These are phyloP conservation scores for Lysandra coridon DNA, from an alignment of 2,888 invertebrate genomes.

Conservation along the genomic window DNA sequence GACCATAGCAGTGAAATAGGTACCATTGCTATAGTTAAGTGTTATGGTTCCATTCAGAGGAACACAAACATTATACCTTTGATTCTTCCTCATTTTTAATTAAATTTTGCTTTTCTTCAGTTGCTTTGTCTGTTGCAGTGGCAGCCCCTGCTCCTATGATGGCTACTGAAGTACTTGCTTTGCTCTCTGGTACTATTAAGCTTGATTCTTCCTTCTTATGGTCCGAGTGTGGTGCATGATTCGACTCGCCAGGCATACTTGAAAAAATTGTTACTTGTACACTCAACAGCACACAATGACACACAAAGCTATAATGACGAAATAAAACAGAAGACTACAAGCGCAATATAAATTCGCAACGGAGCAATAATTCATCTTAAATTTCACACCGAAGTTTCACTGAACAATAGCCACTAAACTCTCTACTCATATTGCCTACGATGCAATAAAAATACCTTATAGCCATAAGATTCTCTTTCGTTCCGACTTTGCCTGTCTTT, in stretches of 20 bases:
- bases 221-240: slow-evolving; percentile 53
- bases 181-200: slow-evolving; percentile 53
- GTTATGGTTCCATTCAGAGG: not conserved
- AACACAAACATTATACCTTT: slow-evolving; percentile 49
- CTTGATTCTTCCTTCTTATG: slow-evolving; percentile 63
- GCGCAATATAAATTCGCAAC: slow-evolving; percentile 5
- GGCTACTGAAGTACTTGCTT: slow-evolving; percentile 43
- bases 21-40: not conserved
- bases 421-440: slow-evolving; percentile 41
- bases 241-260: slow-evolving; percentile 72
- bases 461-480: slow-evolving; percentile 53
- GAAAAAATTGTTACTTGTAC: slow-evolving; percentile 41
- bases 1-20: not conserved
- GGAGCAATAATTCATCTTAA: not conserved
- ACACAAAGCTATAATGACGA: slow-evolving; percentile 16
- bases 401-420: slow-evolving; percentile 49
- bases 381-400: slow-evolving; percentile 32
- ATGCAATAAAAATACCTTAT: slow-evolving; percentile 55
- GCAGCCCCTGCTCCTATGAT: slow-evolving; percentile 42
- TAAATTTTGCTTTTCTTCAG: slow-evolving; percentile 58
- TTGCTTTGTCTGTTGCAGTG: slow-evolving; percentile 44
- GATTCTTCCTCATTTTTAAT: slow-evolving; percentile 54
- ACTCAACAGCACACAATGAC: not conserved
- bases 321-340: not conserved
- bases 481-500: slow-evolving; percentile 36